Evolutionary conservation across 2,888 invertebrate species (phyloP).

Genomic region (Yponomeuta cagnagella): DNA sequence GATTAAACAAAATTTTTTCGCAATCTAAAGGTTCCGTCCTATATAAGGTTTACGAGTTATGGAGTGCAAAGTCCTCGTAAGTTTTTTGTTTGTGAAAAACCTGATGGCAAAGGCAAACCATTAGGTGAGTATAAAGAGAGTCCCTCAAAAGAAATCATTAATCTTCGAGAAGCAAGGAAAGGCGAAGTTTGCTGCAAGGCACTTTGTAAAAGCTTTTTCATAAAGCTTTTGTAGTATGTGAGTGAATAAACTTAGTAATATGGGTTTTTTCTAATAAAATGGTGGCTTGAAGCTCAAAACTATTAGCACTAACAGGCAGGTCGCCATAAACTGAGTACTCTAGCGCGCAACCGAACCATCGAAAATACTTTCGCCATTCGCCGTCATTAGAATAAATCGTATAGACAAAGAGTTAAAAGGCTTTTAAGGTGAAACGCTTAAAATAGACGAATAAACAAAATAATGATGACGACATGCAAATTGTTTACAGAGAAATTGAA

Average conservation of each 20-base stretch:
- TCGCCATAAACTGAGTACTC: not conserved
- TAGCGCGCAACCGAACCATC: not conserved
- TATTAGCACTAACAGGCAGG: not conserved
- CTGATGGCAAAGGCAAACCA: not conserved
- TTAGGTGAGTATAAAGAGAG: not conserved
- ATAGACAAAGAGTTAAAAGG: conserved; percentile 12
- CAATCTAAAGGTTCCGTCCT: too few species aligned
- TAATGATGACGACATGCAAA: conserved; percentile 3
- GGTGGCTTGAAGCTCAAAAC: not conserved
- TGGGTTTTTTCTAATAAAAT: not conserved
- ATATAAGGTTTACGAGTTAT: too few species aligned
- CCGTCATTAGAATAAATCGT: conserved; percentile 12
- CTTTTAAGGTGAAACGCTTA: conserved; percentile 13
- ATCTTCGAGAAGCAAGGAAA: conserved; percentile 3
- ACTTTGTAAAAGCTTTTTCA: conserved; percentile 2
- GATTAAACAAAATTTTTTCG: too few species aligned
- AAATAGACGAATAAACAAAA: conserved; percentile 1
- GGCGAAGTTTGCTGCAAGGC: not conserved
- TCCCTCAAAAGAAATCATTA: conserved; percentile 6
- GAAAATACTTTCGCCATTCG: conserved; percentile 9
- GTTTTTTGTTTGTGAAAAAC: too few species aligned
- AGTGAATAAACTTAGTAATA: not conserved
- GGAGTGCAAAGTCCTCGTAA: too few species aligned
- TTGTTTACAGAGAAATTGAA: conserved; percentile 9
- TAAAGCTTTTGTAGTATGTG: not conserved